Percentiles rank a stretch among this genome's conserved stretches.
Evolutionary conservation across 2,797 vertebrate species (phyloP).

Genomic region (Anomalospiza imberbis): DNA sequence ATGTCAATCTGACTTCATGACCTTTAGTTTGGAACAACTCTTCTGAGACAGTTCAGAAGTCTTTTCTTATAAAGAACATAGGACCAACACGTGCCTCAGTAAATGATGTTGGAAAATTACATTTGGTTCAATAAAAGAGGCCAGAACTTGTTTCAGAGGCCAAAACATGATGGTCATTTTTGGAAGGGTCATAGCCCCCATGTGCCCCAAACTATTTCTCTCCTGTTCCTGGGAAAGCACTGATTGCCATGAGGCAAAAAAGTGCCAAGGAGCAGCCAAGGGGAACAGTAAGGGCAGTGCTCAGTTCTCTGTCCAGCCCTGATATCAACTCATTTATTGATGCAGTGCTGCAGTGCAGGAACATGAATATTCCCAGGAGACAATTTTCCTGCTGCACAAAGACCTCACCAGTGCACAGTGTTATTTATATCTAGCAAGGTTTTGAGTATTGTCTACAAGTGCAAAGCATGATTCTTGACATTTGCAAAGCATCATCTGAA

Average conservation of each 20-base stretch:
- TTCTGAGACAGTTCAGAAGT: not conserved
- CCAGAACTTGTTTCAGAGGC: not conserved
- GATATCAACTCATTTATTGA: not conserved
- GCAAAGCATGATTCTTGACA: not conserved
- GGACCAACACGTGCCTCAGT: fast-evolving
- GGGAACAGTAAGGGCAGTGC: not conserved
- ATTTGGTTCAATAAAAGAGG: not conserved
- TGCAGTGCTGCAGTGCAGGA: not conserved
- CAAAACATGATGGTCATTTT: not conserved
- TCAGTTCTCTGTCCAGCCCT: not conserved
- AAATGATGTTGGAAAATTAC: not conserved
- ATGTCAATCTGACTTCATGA: not conserved
- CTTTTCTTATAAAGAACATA: not conserved
- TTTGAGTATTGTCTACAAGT: not conserved
- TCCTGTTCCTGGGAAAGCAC: not conserved
- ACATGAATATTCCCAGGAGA: not conserved
- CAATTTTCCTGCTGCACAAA: not conserved
- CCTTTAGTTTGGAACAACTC: not conserved
- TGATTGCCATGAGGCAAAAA: not conserved
- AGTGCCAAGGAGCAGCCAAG: fast-evolving
- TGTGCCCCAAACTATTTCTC: not conserved
- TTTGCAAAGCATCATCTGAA: not conserved
- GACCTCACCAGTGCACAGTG: not conserved
- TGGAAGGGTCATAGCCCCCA: not conserved
- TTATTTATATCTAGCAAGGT: not conserved